Conservation (phyloP, 2,113 vertebrate species). For the Raja brachyura region DNA sequence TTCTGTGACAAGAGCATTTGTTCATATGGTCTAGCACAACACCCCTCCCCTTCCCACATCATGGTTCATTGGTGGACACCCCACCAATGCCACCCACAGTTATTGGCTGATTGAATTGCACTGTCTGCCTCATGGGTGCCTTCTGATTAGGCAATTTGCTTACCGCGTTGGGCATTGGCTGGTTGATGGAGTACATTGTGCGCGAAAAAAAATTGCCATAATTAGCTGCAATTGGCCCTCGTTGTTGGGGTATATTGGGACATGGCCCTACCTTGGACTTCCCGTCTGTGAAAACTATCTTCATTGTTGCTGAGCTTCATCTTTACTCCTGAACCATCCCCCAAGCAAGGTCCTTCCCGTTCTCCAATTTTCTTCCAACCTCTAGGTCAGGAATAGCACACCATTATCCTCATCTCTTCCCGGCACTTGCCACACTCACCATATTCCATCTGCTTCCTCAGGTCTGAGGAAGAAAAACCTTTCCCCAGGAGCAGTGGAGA, state of each 20-base stretch:
- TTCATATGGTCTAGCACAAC: too few species aligned
- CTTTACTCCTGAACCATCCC: too few species aligned
- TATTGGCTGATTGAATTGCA: too few species aligned
- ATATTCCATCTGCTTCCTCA: conserved; percentile 44
- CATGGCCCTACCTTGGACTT: too few species aligned
- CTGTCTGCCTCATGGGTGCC: too few species aligned
- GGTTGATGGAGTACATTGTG: neutral
- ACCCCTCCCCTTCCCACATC: too few species aligned
- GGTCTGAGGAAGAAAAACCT: conserved; percentile 94
- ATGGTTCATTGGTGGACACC: too few species aligned
- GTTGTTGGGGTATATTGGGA: neutral
- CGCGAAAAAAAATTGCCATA: neutral
- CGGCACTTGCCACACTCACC: conserved; percentile 30
- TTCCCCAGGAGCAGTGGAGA: conserved; percentile 85
- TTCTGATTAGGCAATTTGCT: conserved; percentile 7
- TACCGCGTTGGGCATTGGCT: too few species aligned
- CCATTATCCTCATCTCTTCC: conserved; percentile 48
- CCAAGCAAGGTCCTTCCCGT: conserved; percentile 33
- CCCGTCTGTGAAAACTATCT: too few species aligned
- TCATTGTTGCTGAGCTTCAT: too few species aligned
- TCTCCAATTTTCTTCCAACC: conserved; percentile 45
- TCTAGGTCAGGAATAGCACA: conserved; percentile 27
- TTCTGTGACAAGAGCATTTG: too few species aligned
- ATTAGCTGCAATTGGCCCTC: conserved; percentile 43
- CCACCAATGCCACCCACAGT: too few species aligned